A percentile compares a stretch with the other conserved stretches of the same genome.
phyloP scores from a whole-genome alignment of 2,888 invertebrate species.

The Stenodera caucasica region DNA sequence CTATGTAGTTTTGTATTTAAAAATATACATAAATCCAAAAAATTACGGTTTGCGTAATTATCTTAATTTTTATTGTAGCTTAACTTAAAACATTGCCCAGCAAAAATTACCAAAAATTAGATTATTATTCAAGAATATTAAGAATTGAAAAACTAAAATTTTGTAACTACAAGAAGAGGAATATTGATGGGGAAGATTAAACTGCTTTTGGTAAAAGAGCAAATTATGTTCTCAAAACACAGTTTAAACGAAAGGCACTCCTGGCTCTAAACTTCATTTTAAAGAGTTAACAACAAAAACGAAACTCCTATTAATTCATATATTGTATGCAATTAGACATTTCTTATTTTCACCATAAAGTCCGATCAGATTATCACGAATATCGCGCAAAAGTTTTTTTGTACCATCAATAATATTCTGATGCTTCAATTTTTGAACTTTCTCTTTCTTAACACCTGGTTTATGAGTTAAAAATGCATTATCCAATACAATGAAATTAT shows the following conservation, averaged over 20 bases:
- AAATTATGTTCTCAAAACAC: no score
- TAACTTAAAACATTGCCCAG: no score
- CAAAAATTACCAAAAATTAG: no score
- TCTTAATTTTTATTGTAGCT: not conserved
- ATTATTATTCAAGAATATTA: no score
- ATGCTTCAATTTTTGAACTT: slow-evolving; percentile 36
- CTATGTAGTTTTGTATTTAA: slow-evolving; percentile 29
- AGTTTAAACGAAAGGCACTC: no score
- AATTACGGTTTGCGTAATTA: not conserved
- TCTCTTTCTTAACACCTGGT: slow-evolving; percentile 42
- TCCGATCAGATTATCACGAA: slow-evolving; percentile 9
- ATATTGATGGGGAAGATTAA: no score
- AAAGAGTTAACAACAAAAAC: no score
- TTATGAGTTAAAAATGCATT: slow-evolving; percentile 43
- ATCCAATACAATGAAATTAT: slow-evolving; percentile 39
- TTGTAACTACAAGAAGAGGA: no score
- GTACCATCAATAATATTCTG: slow-evolving; percentile 27
- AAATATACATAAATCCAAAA: slow-evolving; percentile 12
- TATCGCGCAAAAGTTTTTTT: slow-evolving; percentile 25
- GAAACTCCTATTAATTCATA: no score
- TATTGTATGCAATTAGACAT: not conserved
- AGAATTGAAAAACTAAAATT: no score
- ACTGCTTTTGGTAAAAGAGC: no score
- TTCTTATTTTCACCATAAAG: not conserved
- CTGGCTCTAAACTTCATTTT: no score